phyloP scores from a whole-genome alignment of 2,797 vertebrate genomes.

The Cephalopachus bancanus region DNA sequence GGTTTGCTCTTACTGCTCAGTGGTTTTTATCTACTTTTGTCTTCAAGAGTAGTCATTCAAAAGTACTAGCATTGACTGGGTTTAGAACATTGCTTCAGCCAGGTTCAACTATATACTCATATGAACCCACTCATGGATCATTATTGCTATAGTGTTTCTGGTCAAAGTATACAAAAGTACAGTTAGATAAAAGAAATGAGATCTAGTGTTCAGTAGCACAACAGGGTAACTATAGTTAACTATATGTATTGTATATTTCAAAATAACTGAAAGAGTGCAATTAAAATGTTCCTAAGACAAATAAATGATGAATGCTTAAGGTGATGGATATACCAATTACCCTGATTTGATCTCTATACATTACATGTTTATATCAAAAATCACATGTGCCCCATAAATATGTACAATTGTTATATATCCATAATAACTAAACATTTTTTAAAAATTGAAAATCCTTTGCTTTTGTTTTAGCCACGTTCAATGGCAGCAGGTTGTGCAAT shows the following conservation, averaged over 20 bases:
- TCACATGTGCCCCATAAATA: background rate
- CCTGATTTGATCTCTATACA: background rate
- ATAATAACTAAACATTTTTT: background rate
- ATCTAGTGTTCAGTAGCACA: background rate
- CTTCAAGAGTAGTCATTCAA: background rate
- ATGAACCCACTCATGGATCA: background rate
- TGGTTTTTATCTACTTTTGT: background rate
- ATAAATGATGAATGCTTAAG: background rate
- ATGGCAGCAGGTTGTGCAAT: background rate
- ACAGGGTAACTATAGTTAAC: background rate
- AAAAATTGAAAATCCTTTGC: background rate
- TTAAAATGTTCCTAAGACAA: background rate
- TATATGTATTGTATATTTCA: background rate
- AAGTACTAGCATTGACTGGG: background rate
- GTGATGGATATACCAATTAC: background rate
- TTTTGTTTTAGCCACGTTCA: background rate
- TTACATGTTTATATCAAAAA: background rate
- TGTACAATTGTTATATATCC: background rate
- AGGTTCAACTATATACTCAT: background rate
- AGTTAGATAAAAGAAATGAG: background rate
- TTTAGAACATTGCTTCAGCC: background rate
- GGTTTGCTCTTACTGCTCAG: background rate
- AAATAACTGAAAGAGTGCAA: background rate
- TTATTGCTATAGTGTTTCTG: conserved; percentile 28
- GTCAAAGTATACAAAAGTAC: background rate